Base-by-base conservation (phyloP, 2,888 invertebrate species). In the Lamellibrachia satsuma region DNA sequence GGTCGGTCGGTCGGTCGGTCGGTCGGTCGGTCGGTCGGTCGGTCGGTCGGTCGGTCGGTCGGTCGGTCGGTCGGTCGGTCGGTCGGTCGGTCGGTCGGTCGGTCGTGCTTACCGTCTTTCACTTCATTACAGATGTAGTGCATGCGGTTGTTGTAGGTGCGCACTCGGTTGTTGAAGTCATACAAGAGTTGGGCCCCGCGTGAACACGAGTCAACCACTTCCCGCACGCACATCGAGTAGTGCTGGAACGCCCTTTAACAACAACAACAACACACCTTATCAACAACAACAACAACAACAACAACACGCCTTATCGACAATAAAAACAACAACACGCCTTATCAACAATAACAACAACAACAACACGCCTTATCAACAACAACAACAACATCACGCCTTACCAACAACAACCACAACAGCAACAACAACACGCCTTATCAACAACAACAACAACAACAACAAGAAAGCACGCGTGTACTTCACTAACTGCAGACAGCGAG, bases 81-180 rank as follows among this genome's bases (percentile, higher is more conserved):
- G 57, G 57, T 57, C 57, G 57, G 57, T 57, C 57, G 57, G 57
- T 57, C 57, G 57, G 57, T 57, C 57, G 57, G 57, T 57, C 57
- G 57, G 75, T n/a, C 6, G 22, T 11, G 15, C 75, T 6, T 75
- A 75, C 75, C 75, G 6, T 75, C 75, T 75, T 75, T 15, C 75
- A 75, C 75, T 15, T 92, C 91, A 11, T 75, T 90, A 60, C 93
- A 93, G 52, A 93, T 92, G 93, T 90, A 92, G 15, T 91, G 51
- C 92, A 93, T 93, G 91, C 93, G 93, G n/a, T 92, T 90, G 91
- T 92, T 93, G 92, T 93, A 93, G 4, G 92, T 90, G 15, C 93
- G 90, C 0, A 93, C 93, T 39, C 90, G 92, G 52, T 90, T 90
- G 52, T 93, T 93, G 52, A 92, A 93, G 22, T 93, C 75, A 3